These are phyloP conservation scores for Neosilurus mollespiculum DNA, from an alignment of 2,797 vertebrate genomes.

Conservation along the genomic window DNA sequence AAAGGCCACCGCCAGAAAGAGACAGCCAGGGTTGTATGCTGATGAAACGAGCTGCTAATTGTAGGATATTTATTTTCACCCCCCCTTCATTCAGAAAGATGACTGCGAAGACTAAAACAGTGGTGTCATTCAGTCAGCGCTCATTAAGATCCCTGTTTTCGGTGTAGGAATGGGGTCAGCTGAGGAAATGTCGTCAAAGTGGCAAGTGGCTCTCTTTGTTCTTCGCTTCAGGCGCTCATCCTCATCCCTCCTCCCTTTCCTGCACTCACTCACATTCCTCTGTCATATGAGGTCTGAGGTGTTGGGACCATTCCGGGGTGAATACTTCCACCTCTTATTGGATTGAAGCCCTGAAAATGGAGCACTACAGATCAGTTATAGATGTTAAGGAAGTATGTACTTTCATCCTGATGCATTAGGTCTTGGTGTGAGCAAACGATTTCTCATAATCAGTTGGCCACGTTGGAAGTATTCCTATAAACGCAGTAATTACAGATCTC, in stretches of 20 bases:
- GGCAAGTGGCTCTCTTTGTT: slow-evolving; percentile 33
- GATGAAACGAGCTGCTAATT: slow-evolving; percentile 54
- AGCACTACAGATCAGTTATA: background rate
- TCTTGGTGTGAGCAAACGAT: background rate
- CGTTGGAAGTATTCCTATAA: slow-evolving; percentile 17
- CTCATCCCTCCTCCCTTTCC: background rate
- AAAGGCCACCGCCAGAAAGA: slow-evolving; percentile 51
- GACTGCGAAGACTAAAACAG: slow-evolving; percentile 11
- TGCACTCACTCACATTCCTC: slow-evolving; percentile 36
- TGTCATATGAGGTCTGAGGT: slow-evolving; percentile 11
- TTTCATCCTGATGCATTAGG: background rate
- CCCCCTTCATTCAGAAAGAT: background rate
- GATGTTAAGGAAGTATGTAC: background rate
- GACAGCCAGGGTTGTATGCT: slow-evolving; percentile 47
- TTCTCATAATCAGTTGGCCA: slow-evolving; percentile 9
- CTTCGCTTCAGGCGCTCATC: background rate
- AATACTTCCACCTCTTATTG: background rate
- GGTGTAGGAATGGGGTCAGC: slow-evolving; percentile 36
- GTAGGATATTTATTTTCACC: slow-evolving; percentile 19
- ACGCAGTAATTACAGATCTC: slow-evolving; percentile 23
- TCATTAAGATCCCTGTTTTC: slow-evolving; percentile 37
- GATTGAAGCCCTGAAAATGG: background rate
- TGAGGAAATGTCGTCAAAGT: slow-evolving; percentile 33
- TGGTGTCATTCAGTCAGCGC: slow-evolving; percentile 31
- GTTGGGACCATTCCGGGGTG: background rate